Conservation (phyloP, 1,140 invertebrate genomes). For the Zaprionus lachaisei region DNA sequence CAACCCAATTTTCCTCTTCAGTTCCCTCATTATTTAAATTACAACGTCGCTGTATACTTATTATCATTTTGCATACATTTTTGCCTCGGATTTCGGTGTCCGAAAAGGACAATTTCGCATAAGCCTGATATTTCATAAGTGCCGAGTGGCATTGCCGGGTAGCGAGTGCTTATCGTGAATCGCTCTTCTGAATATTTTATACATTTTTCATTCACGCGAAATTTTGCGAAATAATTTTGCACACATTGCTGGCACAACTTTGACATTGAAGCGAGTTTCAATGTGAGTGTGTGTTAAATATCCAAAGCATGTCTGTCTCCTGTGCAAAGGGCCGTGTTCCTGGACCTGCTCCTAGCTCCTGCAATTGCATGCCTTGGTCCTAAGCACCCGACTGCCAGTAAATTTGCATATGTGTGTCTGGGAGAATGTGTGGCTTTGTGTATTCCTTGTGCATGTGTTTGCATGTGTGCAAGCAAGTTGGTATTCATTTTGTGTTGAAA, state of each 20-base stretch:
- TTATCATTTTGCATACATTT: slow-evolving; percentile 30
- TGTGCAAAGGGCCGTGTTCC: slow-evolving; percentile 48
- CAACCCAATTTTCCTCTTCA: not conserved
- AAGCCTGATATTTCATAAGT: slow-evolving; percentile 14
- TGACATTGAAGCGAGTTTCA: slow-evolving; percentile 61
- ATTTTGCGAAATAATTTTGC: slow-evolving; percentile 78
- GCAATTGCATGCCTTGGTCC: slow-evolving; percentile 66
- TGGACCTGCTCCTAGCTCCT: slow-evolving; percentile 49
- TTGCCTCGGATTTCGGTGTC: slow-evolving; percentile 3
- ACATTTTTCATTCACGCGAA: slow-evolving; percentile 82
- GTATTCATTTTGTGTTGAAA: slow-evolving; percentile 74
- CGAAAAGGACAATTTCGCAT: not conserved
- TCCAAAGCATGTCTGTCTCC: slow-evolving; percentile 68
- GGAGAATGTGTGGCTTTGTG: slow-evolving; percentile 18
- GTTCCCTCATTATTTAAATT: slow-evolving; percentile 3
- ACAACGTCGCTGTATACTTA: not conserved
- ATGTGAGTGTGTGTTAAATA: slow-evolving; percentile 62
- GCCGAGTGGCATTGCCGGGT: not conserved
- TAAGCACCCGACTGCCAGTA: slow-evolving; percentile 45
- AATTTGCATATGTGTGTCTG: slow-evolving; percentile 64
- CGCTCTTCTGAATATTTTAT: slow-evolving; percentile 82
- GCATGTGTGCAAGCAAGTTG: slow-evolving; percentile 38
- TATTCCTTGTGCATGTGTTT: slow-evolving; percentile 20
- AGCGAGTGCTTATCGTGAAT: slow-evolving; percentile 39
- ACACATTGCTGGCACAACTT: slow-evolving; percentile 74